Evolutionary conservation across 2,888 invertebrate genomes (phyloP).

Genomic region (Brachyopa scutellaris): DNA sequence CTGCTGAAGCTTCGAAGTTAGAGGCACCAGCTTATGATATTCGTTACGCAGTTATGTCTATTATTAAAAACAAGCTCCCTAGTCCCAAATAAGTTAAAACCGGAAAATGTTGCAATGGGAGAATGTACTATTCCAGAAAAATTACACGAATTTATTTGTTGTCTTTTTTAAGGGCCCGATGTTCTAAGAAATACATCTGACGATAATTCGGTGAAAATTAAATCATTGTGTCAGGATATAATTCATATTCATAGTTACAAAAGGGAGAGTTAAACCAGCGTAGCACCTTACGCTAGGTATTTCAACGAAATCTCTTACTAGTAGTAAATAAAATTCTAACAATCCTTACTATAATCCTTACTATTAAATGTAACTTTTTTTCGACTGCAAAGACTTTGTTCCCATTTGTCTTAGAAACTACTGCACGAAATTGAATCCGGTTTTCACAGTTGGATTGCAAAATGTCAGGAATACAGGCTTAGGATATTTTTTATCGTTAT

Average conservation of each 20-base stretch:
- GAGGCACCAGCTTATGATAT: background rate
- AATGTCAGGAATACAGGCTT: too few relatives aligned
- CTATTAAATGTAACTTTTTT: too few relatives aligned
- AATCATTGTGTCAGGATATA: background rate
- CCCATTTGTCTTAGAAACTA: too few relatives aligned
- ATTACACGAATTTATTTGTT: background rate
- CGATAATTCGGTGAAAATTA: background rate
- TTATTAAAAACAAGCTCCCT: background rate
- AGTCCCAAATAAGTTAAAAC: background rate
- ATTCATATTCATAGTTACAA: background rate
- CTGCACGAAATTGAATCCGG: too few relatives aligned
- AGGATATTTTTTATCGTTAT: too few relatives aligned
- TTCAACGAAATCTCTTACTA: background rate
- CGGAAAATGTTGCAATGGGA: background rate
- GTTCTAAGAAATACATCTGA: background rate
- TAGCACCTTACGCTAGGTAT: slow-evolving; percentile 4
- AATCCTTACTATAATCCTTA: background rate
- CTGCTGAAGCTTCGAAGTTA: background rate
- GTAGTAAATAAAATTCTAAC: background rate
- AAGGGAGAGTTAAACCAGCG: background rate
- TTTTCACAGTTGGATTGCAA: too few relatives aligned
- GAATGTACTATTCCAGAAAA: background rate
- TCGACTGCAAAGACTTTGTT: too few relatives aligned
- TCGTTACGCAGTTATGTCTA: background rate
- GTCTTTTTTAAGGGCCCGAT: background rate